phyloP scores from a whole-genome alignment of 2,113 vertebrate species.

The Bufo bufo region DNA sequence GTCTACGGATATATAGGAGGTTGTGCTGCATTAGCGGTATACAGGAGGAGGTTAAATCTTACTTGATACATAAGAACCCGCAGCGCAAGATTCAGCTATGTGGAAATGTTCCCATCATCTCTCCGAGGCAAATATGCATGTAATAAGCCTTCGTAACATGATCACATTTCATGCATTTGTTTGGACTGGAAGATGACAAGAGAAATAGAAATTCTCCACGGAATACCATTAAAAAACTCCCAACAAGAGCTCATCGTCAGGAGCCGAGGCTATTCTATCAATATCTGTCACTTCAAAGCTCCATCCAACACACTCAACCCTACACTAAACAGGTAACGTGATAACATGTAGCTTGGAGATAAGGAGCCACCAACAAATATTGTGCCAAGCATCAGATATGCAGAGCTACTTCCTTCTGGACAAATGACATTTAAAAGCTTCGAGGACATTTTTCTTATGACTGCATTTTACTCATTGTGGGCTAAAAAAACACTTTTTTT shows the following conservation, averaged over 20 bases:
- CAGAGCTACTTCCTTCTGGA: too few relatives aligned
- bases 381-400: too few relatives aligned
- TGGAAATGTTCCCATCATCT: neutral
- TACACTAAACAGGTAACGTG: neutral
- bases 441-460: too few relatives aligned
- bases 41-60: neutral
- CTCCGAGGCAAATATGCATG: neutral
- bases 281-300: neutral
- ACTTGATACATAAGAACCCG: neutral
- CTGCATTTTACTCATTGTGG: too few relatives aligned
- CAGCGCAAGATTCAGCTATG: neutral
- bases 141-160: neutral
- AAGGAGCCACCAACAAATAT: too few relatives aligned
- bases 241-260: neutral
- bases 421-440: too few relatives aligned
- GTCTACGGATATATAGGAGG: slow-evolving; percentile 69
- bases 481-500: too few relatives aligned
- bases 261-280: neutral
- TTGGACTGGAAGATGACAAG: neutral
- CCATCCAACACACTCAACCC: neutral
- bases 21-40: neutral
- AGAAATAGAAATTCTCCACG: neutral
- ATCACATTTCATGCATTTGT: neutral
- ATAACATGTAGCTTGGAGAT: neutral
- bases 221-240: neutral